Conservation (phyloP, 2,113 vertebrate genomes). For the Mobula hypostoma region DNA sequence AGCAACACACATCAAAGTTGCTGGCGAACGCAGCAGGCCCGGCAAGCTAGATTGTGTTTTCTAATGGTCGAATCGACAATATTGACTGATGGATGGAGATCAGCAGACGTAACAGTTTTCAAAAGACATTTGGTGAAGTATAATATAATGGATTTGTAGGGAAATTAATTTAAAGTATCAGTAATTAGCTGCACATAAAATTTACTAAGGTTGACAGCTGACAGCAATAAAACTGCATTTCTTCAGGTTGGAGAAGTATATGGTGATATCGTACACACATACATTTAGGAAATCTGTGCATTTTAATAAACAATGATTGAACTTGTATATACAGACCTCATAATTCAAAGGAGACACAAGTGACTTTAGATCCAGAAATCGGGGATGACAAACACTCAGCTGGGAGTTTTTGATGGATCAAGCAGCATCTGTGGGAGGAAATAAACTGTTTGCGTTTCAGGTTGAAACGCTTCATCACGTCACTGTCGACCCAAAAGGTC, state of each 20-base stretch:
- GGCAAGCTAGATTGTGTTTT: not conserved
- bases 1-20: no score
- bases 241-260: not conserved
- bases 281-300: not conserved
- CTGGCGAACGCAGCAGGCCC: no score
- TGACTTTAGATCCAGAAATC: no score
- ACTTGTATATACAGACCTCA: no score
- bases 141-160: not conserved
- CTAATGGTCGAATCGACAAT: not conserved
- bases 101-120: not conserved
- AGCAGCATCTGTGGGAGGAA: no score
- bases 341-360: no score
- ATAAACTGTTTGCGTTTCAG: no score
- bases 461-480: no score
- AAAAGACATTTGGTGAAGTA: not conserved
- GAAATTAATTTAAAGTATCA: not conserved
- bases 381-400: no score
- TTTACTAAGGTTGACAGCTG: not conserved
- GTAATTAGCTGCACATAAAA: not conserved
- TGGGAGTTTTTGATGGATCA: no score
- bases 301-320: not conserved
- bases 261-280: not conserved
- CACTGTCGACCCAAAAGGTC: no score
- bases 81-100: not conserved
- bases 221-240: not conserved